phyloP scores from a whole-genome alignment of 2,797 vertebrate species.

The Hippocampus kuda region DNA sequence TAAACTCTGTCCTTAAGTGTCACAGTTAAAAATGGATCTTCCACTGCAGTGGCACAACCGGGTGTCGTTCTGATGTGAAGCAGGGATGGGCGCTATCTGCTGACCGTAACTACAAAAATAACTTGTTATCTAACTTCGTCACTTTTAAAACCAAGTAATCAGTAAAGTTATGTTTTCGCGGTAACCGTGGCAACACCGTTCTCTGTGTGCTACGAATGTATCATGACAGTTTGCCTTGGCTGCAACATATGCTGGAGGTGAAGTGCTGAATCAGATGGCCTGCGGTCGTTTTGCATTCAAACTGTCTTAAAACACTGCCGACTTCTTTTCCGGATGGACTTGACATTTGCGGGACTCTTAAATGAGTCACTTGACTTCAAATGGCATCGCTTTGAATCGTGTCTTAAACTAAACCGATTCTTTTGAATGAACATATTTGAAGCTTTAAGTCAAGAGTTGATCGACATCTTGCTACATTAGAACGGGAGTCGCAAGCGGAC shows the following conservation, averaged over 20 bases:
- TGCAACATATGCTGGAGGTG: constrained; percentile 50
- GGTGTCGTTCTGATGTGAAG: no score
- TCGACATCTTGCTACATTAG: constrained; percentile 29
- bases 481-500: constrained; percentile 43
- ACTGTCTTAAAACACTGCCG: constrained; percentile 61
- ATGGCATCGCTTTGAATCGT: constrained; percentile 32
- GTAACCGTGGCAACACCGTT: background rate
- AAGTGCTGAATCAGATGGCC: constrained; percentile 48
- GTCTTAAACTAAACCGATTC: constrained; percentile 15
- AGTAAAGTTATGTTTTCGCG: no score
- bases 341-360: constrained; percentile 45
- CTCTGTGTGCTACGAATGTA: constrained; percentile 51
- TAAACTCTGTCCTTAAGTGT: no score
- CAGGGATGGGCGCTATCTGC: no score
- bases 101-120: no score
- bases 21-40: no score
- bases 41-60: no score
- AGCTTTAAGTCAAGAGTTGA: constrained; percentile 5
- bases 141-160: no score
- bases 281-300: constrained; percentile 57
- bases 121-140: no score
- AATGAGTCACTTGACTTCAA: constrained; percentile 26
- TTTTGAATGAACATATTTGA: constrained; percentile 9
- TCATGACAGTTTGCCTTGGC: constrained; percentile 58
- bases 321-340: constrained; percentile 42